phyloP scores from a whole-genome alignment of 2,797 vertebrate species.

The Rhynchotus rufescens region DNA sequence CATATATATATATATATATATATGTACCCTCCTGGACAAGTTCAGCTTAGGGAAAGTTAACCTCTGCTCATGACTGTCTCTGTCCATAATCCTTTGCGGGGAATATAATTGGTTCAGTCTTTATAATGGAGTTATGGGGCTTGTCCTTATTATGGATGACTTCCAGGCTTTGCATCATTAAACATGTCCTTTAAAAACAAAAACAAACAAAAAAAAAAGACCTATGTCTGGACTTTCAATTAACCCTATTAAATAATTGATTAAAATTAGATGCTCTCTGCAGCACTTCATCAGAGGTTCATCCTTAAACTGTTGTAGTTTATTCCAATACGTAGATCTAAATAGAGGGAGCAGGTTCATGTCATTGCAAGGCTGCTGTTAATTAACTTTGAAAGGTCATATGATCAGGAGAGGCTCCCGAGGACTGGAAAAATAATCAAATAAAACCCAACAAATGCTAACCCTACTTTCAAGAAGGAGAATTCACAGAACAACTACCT shows the following conservation, averaged over 20 bases:
- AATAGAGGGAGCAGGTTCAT: no score
- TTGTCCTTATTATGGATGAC: neutral
- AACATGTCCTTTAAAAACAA: neutral
- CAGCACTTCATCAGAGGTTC: neutral
- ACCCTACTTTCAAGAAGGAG: no score
- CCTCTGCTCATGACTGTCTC: neutral
- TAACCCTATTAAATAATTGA: neutral
- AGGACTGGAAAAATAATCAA: no score
- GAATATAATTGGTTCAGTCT: neutral
- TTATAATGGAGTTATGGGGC: neutral
- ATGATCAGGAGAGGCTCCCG: no score
- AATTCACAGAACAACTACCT: no score
- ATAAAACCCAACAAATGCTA: no score
- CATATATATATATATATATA: neutral
- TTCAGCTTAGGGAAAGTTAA: neutral
- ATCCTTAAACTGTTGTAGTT: neutral
- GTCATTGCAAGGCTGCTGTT: no score
- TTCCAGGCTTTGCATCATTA: neutral
- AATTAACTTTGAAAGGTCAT: no score
- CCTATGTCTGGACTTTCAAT: neutral
- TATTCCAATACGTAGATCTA: neutral
- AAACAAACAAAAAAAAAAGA: no score
- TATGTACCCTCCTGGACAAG: neutral
- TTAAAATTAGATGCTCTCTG: neutral
- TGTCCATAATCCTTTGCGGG: neutral